Base-by-base conservation (phyloP, 2,113 vertebrate species). In the Tragelaphus buxtoni region DNA sequence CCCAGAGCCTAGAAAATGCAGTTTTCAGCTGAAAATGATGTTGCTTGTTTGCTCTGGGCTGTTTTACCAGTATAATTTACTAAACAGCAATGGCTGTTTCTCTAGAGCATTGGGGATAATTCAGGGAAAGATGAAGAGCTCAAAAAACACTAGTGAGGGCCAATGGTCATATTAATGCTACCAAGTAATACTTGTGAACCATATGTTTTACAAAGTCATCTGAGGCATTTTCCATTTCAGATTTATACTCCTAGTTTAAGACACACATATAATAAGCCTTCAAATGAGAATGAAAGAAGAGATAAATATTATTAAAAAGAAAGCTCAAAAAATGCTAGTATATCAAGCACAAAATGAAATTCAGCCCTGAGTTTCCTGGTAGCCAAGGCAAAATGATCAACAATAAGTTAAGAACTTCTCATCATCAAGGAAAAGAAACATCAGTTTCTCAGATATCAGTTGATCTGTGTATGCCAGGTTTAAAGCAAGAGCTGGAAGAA, bases 151-250 rank as follows among this genome's bases (percentile, higher is more conserved):
- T n/a, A 77, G 56, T 49, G 74, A 89, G 28, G 28, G 12, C 18
- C 4, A 45, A 5, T 16, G 45, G 28, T 95, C 82, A 53, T 49
- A 60, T 30, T 49, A 45, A 95, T 53, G 39, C 42, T 80, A 55
- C 65, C 94, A 81, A 90, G 69, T 76, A 85, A 80, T 51, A 96
- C 77, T 93, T 42, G 63, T 94, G 53, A 94, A 69, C 9, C 30
- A 24, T 79, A n/a, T 28, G n/a, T 32, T 61, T 72, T 9, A 56
- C 45, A 65, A 85, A 85, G 63, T 83, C 60, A 92, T 63, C 69
- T 47, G 5, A 76, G 32, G 14, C 49, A 35, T 47, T 42, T 58
- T 77, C n/a, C n/a, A 84, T 88, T 94, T 80, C 77, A 88, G 39
- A 92, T 79, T 45, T 28, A 65, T 53, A 49, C 11, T 88, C 83